A percentile compares a stretch with the other conserved stretches of the same genome.
Evolutionary conservation across 2,888 invertebrate genomes (phyloP).

Genomic region (Anorthoa munda): DNA sequence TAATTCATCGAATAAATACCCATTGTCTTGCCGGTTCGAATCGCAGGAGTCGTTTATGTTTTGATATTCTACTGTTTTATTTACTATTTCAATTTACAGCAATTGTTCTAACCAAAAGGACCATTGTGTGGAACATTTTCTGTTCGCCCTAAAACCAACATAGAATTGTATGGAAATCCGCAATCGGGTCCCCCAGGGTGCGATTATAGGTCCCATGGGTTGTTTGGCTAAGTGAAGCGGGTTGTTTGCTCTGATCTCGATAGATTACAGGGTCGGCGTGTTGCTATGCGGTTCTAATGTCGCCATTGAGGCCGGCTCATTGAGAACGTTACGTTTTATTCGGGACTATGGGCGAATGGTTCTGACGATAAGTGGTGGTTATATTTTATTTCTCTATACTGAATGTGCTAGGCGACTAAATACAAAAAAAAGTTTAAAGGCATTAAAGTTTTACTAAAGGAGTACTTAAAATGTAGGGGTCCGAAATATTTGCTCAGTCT

Average conservation of each 20-base stretch:
- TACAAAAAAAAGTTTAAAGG: too few relatives aligned
- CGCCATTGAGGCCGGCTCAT: slow-evolving; percentile 57
- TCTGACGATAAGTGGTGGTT: slow-evolving; percentile 46
- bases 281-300: slow-evolving; percentile 61
- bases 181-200: slow-evolving; percentile 54
- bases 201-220: slow-evolving; percentile 48
- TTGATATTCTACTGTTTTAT: background rate
- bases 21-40: background rate
- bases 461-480: background rate
- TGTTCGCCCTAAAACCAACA: slow-evolving; percentile 2
- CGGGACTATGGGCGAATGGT: slow-evolving; percentile 52
- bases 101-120: background rate
- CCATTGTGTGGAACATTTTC: background rate
- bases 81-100: background rate
- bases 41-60: background rate
- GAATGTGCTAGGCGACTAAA: slow-evolving; percentile 12
- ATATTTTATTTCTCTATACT: slow-evolving; percentile 52
- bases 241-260: slow-evolving; percentile 56
- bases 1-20: slow-evolving; percentile 9
- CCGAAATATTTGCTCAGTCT: background rate
- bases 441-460: background rate
- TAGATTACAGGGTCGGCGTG: slow-evolving; percentile 54
- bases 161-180: slow-evolving; percentile 33
- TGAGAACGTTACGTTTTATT: slow-evolving; percentile 69
- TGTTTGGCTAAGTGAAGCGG: slow-evolving; percentile 56